Evolutionary conservation across 2,113 vertebrate genomes (phyloP).

Genomic region (Sander lucioperca): DNA sequence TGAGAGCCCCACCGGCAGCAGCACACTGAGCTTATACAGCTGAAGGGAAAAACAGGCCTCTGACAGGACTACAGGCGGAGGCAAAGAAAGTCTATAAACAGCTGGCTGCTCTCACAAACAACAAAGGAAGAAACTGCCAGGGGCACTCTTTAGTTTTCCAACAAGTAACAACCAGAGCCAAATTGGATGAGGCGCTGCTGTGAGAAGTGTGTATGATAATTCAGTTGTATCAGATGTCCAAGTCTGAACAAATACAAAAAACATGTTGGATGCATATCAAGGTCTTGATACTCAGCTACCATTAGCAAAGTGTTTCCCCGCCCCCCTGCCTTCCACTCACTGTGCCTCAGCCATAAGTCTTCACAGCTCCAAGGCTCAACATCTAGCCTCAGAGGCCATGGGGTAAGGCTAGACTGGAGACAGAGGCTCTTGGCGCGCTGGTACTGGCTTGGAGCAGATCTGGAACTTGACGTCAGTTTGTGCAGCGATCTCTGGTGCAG

Average conservation of each 20-base stretch:
- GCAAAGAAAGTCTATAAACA: slow-evolving; percentile 62
- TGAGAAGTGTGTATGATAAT: slow-evolving; percentile 27
- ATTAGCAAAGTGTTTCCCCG: background rate
- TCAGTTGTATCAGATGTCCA: slow-evolving; percentile 27
- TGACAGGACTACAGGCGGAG: slow-evolving; percentile 48
- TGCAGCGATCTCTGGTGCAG: slow-evolving; percentile 1
- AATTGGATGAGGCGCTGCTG: slow-evolving; percentile 34
- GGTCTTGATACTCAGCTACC: slow-evolving; percentile 27
- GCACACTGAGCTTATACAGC: slow-evolving; percentile 43
- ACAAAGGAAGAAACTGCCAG: slow-evolving; percentile 50
- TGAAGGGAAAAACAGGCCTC: slow-evolving; percentile 33
- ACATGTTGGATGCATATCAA: slow-evolving; percentile 7
- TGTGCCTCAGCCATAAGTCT: slow-evolving; percentile 6
- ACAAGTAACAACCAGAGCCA: slow-evolving; percentile 35
- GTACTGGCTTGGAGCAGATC: slow-evolving; percentile 38
- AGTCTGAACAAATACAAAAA: slow-evolving; percentile 24
- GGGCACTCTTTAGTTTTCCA: slow-evolving; percentile 42
- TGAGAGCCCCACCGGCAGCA: slow-evolving; percentile 39
- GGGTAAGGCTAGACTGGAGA: slow-evolving; percentile 33
- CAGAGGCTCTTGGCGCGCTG: slow-evolving; percentile 24
- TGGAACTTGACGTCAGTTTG: slow-evolving; percentile 15
- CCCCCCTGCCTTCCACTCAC: background rate
- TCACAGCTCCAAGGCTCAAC: slow-evolving; percentile 16
- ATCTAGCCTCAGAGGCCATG: slow-evolving; percentile 12
- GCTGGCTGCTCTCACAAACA: slow-evolving; percentile 58